Base-by-base conservation (phyloP, 2,113 vertebrate species). In the Siphamia tubifer region DNA sequence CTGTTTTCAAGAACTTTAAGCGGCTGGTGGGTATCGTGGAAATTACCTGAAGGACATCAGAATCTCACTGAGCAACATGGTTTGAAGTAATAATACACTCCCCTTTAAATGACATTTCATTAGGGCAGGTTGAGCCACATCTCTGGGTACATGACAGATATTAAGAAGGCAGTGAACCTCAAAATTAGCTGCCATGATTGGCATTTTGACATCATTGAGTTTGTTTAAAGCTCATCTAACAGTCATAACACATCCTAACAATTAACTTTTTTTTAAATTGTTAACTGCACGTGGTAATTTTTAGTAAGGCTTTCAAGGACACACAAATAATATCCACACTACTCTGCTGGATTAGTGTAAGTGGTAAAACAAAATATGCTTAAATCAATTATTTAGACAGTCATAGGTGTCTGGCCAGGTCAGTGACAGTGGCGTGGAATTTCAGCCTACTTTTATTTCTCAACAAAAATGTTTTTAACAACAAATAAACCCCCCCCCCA, bases 1-100 rank as follows among this genome's bases (percentile, higher is more conserved):
- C 98, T 43, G 97, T 94, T 87, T 98, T 99, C 52, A 99, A 91
- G 90, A 99, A 99, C 90, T 97, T 98, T 91, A 99, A 93, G 31
- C 95, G 95, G 75, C 95, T 98, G 65, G 97, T 99, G 73, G 98
- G 98, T 88, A 99, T 94, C 71, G 96, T 91, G 81, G 98, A 96
- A 88, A 99, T 98, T 52, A 99, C 83, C 98, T 99, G 89, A 28
- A 68, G 42, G 31, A 73, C n/a, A 58, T 32, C 1, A 42, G 6
- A 4, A 16, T 34, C 17, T 6, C n/a, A 6, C 9, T 77, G 44
- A 87, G 54, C n/a, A 4, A 12, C 9, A 0, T 8, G 43, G 53
- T 15, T 17, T 11, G 2, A 11, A 15, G 15, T 27, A 3, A 42
- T 6, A 30, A 61, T 19, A 27, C 11, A 15, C 16, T 35, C 17